These are phyloP conservation scores for Chlorospingus semifuscus DNA, from an alignment of 2,797 vertebrate species.

Conservation along the genomic window DNA sequence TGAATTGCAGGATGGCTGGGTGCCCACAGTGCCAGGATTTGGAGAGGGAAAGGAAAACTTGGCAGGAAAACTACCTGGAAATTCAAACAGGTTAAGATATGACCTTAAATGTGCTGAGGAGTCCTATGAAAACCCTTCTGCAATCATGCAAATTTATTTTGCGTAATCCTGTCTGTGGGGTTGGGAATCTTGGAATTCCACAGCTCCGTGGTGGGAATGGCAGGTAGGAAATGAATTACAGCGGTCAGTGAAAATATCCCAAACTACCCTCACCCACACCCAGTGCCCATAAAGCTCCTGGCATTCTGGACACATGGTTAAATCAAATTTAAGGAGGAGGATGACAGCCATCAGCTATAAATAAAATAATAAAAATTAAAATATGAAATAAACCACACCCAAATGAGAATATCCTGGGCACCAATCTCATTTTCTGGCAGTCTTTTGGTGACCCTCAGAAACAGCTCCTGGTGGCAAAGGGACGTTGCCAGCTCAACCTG, in stretches of 20 bases:
- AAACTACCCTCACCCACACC: background rate
- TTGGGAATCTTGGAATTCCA: background rate
- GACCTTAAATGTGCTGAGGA: background rate
- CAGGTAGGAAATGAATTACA: background rate
- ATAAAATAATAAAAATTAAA: background rate
- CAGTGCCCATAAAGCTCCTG: background rate
- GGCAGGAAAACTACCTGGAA: background rate
- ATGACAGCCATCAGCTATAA: accelerated
- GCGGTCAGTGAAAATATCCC: background rate
- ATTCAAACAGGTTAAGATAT: background rate
- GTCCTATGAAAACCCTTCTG: background rate
- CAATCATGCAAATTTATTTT: accelerated
- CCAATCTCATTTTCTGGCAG: background rate
- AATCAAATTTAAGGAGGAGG: background rate
- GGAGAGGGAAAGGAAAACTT: background rate
- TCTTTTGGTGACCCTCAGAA: background rate
- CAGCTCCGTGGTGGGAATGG: accelerated
- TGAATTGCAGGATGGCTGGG: constrained; percentile 25
- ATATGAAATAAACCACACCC: background rate
- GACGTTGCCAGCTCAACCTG: background rate
- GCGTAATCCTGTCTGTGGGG: background rate
- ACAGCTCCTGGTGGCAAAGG: background rate
- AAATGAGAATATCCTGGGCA: background rate
- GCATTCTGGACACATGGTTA: background rate
- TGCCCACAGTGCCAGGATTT: background rate